These are phyloP conservation scores for Gymnodraco acuticeps DNA, from an alignment of 2,797 vertebrate genomes.

Conservation along the genomic window DNA sequence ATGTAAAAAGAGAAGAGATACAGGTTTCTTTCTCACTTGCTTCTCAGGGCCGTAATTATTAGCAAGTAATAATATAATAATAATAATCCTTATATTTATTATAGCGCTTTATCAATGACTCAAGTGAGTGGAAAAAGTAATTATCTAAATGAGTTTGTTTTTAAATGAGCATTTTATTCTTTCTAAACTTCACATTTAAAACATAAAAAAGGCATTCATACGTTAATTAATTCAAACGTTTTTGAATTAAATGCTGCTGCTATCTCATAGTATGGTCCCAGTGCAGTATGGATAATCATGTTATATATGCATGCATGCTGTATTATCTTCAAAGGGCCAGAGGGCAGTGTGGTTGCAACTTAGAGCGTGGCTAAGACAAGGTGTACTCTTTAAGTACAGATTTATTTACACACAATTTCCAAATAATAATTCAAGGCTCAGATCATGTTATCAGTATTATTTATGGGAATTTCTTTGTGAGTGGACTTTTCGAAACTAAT, in stretches of 20 bases:
- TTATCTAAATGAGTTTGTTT: neutral
- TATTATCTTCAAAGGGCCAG: conserved; percentile 1
- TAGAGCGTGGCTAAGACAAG: neutral
- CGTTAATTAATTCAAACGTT: neutral
- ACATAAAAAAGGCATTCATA: neutral
- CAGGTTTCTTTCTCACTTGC: too few species aligned
- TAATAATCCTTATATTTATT: too few species aligned
- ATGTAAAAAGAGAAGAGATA: too few species aligned
- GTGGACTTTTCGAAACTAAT: neutral
- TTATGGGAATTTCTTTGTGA: neutral
- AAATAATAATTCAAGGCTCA: too few species aligned
- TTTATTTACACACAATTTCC: neutral
- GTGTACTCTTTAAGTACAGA: neutral
- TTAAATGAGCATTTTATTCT: neutral
- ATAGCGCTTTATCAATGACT: too few species aligned
- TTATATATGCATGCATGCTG: neutral
- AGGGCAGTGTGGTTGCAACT: neutral
- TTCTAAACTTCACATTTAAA: neutral
- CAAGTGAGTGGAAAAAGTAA: neutral
- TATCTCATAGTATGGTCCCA: neutral
- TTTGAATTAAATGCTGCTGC: neutral
- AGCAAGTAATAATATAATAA: too few species aligned
- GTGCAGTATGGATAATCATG: neutral
- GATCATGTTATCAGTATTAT: too few species aligned
- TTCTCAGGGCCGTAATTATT: too few species aligned